Conservation (phyloP, 2,888 invertebrate species). For the Nycteola revayana region DNA sequence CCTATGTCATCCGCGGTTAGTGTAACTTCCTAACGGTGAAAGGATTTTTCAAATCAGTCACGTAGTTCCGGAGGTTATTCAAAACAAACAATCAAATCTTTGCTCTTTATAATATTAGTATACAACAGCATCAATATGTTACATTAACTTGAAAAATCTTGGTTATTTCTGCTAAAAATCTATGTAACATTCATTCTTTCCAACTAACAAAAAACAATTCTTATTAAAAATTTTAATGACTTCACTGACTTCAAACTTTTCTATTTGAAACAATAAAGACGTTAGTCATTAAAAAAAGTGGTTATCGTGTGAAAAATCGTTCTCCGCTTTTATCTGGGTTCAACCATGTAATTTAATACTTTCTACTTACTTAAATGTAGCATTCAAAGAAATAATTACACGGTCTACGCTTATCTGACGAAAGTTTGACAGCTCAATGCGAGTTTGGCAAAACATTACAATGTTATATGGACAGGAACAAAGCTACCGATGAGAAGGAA, state of each 20-base stretch:
- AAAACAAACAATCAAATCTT: no score
- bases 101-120: no score
- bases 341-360: constrained; percentile 69
- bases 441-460: constrained; percentile 56
- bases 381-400: constrained; percentile 69
- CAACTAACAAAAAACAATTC: no score
- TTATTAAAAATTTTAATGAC: constrained; percentile 20
- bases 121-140: no score
- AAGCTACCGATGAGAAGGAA: constrained; percentile 37
- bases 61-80: no score
- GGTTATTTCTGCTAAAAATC: no score
- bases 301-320: constrained; percentile 70
- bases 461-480: constrained; percentile 30
- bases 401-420: constrained; percentile 55
- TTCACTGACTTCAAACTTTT: constrained; percentile 36
- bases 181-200: no score
- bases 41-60: no score
- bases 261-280: constrained; percentile 60
- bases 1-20: no score
- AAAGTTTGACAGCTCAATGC: constrained; percentile 69
- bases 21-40: no score
- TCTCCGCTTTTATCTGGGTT: constrained; percentile 45
- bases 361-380: constrained; percentile 60
- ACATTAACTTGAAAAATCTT: no score
- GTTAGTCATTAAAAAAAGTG: constrained; percentile 53